These are phyloP conservation scores for Pitta sordida DNA, from an alignment of 2,113 vertebrate genomes.

Conservation along the genomic window DNA sequence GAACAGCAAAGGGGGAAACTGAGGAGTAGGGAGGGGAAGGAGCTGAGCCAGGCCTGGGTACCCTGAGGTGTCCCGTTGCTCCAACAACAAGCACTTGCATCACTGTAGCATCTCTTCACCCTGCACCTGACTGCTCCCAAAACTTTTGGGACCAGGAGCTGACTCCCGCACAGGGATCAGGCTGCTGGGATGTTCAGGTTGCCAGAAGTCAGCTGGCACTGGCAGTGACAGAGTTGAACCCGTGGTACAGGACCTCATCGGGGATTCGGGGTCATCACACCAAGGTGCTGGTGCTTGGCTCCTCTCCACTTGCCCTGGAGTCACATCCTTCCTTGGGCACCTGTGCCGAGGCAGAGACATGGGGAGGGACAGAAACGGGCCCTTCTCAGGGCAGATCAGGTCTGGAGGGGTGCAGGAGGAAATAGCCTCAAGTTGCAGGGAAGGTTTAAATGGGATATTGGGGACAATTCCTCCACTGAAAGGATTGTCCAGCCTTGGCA, in stretches of 20 bases:
- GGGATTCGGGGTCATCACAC: accelerated
- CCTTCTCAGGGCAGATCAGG: accelerated
- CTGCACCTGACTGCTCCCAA: not conserved
- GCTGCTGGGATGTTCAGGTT: not conserved
- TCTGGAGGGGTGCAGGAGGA: not conserved
- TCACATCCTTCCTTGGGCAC: not conserved
- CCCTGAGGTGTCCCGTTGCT: accelerated
- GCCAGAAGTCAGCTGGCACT: not conserved
- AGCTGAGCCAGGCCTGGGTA: not conserved
- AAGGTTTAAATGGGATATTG: not conserved
- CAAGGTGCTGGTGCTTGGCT: not conserved
- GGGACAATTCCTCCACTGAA: not conserved
- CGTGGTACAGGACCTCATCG: accelerated
- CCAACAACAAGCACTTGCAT: not conserved
- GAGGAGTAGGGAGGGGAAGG: not conserved
- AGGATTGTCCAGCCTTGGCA: not conserved
- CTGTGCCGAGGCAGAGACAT: not conserved
- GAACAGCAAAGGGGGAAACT: not conserved
- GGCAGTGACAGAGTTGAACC: accelerated
- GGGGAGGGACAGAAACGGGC: not conserved
- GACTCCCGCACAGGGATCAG: accelerated
- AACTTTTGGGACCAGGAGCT: not conserved
- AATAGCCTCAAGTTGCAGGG: not conserved
- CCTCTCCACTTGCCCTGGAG: accelerated
- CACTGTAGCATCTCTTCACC: not conserved